phyloP scores from a whole-genome alignment of 2,797 vertebrate species.

The Natrix natrix region DNA sequence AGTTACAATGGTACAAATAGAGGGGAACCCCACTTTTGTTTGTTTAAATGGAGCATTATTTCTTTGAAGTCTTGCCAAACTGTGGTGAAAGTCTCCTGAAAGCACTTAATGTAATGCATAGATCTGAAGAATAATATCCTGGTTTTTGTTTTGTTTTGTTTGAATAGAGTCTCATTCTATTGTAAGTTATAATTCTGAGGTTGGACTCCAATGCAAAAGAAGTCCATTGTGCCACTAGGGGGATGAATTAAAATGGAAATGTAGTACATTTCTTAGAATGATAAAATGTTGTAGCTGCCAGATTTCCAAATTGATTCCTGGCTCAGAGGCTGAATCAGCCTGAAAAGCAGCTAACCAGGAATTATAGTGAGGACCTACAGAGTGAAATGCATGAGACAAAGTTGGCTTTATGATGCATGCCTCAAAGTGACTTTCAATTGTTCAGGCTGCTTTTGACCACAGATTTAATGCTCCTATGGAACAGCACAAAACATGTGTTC shows the following conservation, averaged over 20 bases:
- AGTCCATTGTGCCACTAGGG: neutral
- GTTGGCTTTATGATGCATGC: neutral
- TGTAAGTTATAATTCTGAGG: neutral
- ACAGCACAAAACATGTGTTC: neutral
- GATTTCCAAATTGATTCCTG: neutral
- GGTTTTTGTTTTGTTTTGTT: neutral
- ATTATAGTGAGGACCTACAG: neutral
- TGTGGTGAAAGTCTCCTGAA: constrained; percentile 1
- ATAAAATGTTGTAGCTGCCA: constrained; percentile 1
- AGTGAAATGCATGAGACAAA: neutral
- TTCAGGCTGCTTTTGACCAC: neutral
- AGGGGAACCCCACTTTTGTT: constrained; percentile 10
- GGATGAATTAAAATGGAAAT: neutral
- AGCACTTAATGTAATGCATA: neutral
- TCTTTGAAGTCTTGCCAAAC: constrained; percentile 23
- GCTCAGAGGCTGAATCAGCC: neutral
- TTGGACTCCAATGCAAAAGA: constrained; percentile 10
- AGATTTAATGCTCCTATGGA: neutral
- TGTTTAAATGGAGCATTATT: neutral
- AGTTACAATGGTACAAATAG: neutral
- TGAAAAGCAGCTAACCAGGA: neutral
- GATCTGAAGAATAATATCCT: constrained; percentile 8
- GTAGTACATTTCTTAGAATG: neutral
- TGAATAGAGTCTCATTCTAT: constrained; percentile 1
- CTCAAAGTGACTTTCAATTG: neutral